Percentiles rank a stretch among this genome's conserved stretches.
Evolutionary conservation across 92 coral and sea anemone genomes (phyloP).

Genomic region (Phenganax subtilis): DNA sequence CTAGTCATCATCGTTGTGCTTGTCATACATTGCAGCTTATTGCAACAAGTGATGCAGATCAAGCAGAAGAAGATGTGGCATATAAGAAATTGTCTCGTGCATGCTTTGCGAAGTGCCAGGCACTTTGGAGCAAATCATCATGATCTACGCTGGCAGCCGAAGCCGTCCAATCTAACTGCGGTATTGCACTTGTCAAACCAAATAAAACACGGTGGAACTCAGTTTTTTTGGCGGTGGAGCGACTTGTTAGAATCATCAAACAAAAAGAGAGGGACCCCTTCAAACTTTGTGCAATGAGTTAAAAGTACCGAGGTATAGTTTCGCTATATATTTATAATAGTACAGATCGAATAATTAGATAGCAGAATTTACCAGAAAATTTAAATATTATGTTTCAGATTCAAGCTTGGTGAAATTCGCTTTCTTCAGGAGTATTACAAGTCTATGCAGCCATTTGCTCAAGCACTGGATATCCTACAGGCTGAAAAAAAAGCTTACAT

Average conservation of each 20-base stretch:
- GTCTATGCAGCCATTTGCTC: slow-evolving; percentile 31
- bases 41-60: slow-evolving; percentile 29
- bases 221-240: slow-evolving; percentile 25
- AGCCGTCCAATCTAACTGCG: slow-evolving; percentile 26
- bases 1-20: slow-evolving; percentile 33
- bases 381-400: slow-evolving; percentile 6
- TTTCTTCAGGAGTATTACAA: slow-evolving; percentile 26
- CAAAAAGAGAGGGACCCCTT: slow-evolving; percentile 23
- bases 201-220: slow-evolving; percentile 31
- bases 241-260: slow-evolving; percentile 26
- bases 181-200: slow-evolving; percentile 26
- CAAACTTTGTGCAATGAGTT: slow-evolving; percentile 26
- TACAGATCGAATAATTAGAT: neutral
- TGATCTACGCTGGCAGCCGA: slow-evolving; percentile 29
- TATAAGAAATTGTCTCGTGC: slow-evolving; percentile 27
- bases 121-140: slow-evolving; percentile 14
- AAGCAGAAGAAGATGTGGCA: slow-evolving; percentile 24
- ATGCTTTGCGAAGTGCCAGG: slow-evolving; percentile 21
- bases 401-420: slow-evolving; percentile 30
- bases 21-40: slow-evolving; percentile 31
- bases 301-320: slow-evolving; percentile 30
- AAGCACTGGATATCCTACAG: slow-evolving; percentile 28
- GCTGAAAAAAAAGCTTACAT: slow-evolving; percentile 28
- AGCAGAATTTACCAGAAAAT: neutral
- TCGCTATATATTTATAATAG: slow-evolving; percentile 8